Percentiles rank a stretch among this genome's conserved stretches.
Conservation (phyloP, 2,888 invertebrate genomes). For the Acleris laterana region DNA sequence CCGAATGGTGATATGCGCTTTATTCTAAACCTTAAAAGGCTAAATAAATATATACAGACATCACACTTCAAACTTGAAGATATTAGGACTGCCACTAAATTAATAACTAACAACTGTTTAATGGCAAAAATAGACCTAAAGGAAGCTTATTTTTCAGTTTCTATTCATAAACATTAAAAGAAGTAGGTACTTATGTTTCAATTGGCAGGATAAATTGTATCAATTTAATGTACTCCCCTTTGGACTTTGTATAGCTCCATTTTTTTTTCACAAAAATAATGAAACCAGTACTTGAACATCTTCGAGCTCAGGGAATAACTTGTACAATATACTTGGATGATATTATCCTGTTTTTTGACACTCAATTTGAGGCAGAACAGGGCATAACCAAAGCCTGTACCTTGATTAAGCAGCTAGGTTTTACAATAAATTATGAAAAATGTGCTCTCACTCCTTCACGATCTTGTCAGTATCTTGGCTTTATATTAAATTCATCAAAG, state of each 20-base stretch:
- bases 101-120: not conserved
- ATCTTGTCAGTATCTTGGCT: not conserved
- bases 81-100: not conserved
- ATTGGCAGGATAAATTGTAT: not conserved
- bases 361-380: not conserved
- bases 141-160: too few species aligned
- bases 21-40: not conserved
- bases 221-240: constrained; percentile 3
- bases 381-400: not conserved
- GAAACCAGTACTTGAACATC: not conserved
- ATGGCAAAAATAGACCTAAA: not conserved
- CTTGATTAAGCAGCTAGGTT: not conserved
- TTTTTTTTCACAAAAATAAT: too few species aligned
- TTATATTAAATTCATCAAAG: not conserved
- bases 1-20: not conserved
- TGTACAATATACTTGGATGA: not conserved
- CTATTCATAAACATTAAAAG: not conserved
- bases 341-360: not conserved
- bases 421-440: constrained; percentile 1
- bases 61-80: not conserved
- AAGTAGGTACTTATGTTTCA: not conserved
- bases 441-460: constrained; percentile 3
- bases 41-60: not conserved
- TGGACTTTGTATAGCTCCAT: too few species aligned
- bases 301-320: not conserved